Base-by-base conservation (phyloP, 2,797 vertebrate species). In the Ispidina picta region DNA sequence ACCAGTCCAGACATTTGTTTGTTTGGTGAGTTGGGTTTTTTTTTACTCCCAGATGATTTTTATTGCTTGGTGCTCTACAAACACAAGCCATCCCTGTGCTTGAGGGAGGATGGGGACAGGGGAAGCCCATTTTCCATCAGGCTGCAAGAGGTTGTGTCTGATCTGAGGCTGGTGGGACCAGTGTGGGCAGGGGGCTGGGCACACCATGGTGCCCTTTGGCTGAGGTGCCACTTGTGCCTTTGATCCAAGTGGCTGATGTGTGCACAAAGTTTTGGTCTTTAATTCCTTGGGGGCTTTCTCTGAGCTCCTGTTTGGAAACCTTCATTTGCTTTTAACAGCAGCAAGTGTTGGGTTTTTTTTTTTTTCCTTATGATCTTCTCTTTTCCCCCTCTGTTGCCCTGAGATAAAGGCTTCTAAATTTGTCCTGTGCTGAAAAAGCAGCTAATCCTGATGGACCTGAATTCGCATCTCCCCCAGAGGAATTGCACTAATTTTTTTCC, bases 371-470 rank as follows among this genome's bases (percentile, higher is more conserved):
- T 83, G 89, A 92, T 95, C 88, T 91, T 79, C 76, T 90, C 75
- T 90, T 89, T 89, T 4, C 90, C 91, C 92, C 77, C 91, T 95
- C 87, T 90, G 90, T 80, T 86, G 80, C 85, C 87, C 85, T 96
- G 96, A 94, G 94, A 96, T 94, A 95, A 95, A 93, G 82, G 83
- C 60, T 89, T 86, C 94, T 95, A 96, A 96, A 96, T 96, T 96
- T 92, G 88, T 92, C 92, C 89, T 96, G 94, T 88, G 77, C 94
- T 92, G 94, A 95, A 96, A 96, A 94, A 20, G 26, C 89, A 92
- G 92, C 95, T 92, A 95, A 95, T 96, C 95, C 93, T 96, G 89
- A 93, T 66, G 95, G 96, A 92, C 94, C 90, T 96, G 90, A 87
- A 94, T 95, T 96, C 88, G 1, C 91, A 89, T 87, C 93, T 94